phyloP scores from a whole-genome alignment of 2,888 invertebrate species.

The Colletes collaris region DNA sequence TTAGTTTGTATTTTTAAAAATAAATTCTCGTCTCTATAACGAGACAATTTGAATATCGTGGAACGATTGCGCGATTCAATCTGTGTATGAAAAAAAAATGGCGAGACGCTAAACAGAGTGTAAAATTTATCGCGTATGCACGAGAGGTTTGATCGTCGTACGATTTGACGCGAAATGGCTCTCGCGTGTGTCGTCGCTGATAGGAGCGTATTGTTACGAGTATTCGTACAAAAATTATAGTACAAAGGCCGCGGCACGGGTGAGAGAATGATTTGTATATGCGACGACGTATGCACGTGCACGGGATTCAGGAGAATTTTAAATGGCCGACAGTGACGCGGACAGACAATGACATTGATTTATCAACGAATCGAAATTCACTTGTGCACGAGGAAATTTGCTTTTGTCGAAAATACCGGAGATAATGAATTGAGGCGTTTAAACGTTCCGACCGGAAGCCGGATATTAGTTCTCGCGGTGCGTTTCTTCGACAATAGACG shows the following conservation, averaged over 20 bases:
- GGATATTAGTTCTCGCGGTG: conserved; percentile 36
- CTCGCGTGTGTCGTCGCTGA: not conserved
- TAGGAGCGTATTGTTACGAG: conserved; percentile 22
- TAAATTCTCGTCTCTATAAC: too few relatives aligned
- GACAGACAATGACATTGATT: conserved; percentile 67
- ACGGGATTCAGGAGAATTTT: conserved; percentile 30
- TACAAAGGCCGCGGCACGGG: not conserved
- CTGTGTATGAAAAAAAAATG: too few relatives aligned
- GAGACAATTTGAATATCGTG: too few relatives aligned
- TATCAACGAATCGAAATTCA: conserved; percentile 72
- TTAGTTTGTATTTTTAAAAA: too few relatives aligned
- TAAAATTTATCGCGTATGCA: too few relatives aligned
- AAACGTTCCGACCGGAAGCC: conserved; percentile 30
- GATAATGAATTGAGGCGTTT: conserved; percentile 68
- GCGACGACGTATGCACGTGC: not conserved
- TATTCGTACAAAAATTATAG: conserved; percentile 34
- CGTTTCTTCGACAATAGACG: conserved; percentile 24
- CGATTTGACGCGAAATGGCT: conserved; percentile 6
- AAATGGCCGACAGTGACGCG: conserved; percentile 56
- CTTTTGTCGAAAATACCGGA: conserved; percentile 74
- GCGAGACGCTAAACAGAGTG: too few relatives aligned
- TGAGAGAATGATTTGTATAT: conserved; percentile 32
- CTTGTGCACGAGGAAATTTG: conserved; percentile 68
- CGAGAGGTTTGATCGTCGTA: conserved; percentile 16
- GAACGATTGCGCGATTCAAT: too few relatives aligned